Base-by-base conservation (phyloP, 2,113 vertebrate species). In the Nestor notabilis region DNA sequence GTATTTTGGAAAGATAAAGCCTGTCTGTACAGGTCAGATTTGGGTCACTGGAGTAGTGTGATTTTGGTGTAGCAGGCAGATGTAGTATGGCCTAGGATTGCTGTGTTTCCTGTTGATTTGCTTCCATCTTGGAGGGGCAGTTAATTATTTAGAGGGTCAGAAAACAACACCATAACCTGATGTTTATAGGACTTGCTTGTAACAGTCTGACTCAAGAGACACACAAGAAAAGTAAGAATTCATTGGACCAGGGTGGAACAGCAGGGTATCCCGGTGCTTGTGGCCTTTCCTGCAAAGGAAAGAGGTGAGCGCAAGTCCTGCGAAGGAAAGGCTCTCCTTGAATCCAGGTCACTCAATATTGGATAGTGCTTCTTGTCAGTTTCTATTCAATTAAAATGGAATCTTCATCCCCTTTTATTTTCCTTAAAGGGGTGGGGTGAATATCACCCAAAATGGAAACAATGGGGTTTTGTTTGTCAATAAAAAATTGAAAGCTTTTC, bases 11-110 rank as follows among this genome's bases (percentile, higher is more conserved):
- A 92, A 89, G 76, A 72, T 35, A 21, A 72, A 83, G 10, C 24
- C 43, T 56, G 3, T 12, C 24, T 70, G 9, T 53, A 8, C 2
- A 31, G n/a, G 29, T 37, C 66, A 31, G 17, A 0, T 2, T 29
- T 3, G 2, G 13, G 7, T 33, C 35, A 31, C 17, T 33, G 49
- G 10, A n/a, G 15, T 65, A 55, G 17, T 0, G 1, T 0, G 2
- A 25, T 37, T 78, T 43, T 44, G 23, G 19, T 1, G 2, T n/a
- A 61, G 29, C 46, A 35, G 44, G 39, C 9, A 15, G 50, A 37
- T 19, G 16, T 55, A 39, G 4, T 31, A 3, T 11, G 6, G 35
- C 49, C 33, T n/a, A 24, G 7, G 33, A 60, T 18, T 0, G 0
- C 20, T 46, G 16, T 68, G 31, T 68, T 77, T 74, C 25, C 63